Percentiles rank a stretch among this genome's conserved stretches.
Conservation (phyloP, 2,888 invertebrate genomes). For the Hypena proboscidalis region DNA sequence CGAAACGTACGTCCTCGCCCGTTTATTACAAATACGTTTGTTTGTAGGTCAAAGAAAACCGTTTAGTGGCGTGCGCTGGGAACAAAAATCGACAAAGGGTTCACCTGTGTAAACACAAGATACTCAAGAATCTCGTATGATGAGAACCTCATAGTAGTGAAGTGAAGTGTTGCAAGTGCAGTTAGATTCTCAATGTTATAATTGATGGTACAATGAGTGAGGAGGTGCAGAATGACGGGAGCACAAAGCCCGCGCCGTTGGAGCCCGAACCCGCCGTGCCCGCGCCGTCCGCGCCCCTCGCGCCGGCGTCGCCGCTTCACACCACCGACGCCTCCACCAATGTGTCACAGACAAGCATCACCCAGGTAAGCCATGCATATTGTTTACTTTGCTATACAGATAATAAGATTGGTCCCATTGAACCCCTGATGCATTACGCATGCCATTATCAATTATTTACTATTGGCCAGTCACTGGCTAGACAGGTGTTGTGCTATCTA, state of each 20-base stretch:
- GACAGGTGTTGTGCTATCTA: too few species aligned
- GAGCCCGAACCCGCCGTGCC: constrained; percentile 42
- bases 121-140: constrained; percentile 49
- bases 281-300: constrained; percentile 40
- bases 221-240: constrained; percentile 72
- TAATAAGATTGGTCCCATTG: not conserved
- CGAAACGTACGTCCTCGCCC: constrained; percentile 25
- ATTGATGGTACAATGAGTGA: constrained; percentile 77
- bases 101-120: constrained; percentile 56
- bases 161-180: constrained; percentile 40
- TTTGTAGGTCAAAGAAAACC: constrained; percentile 45
- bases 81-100: constrained; percentile 27
- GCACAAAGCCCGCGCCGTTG: constrained; percentile 57
- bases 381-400: not conserved
- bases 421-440: not conserved
- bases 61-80: constrained; percentile 17
- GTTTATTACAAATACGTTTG: constrained; percentile 23
- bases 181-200: constrained; percentile 55
- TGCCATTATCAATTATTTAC: not conserved
- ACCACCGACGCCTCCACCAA: constrained; percentile 57
- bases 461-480: too few species aligned
- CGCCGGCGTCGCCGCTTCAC: constrained; percentile 30
- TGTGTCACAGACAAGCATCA: constrained; percentile 60
- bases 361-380: constrained; percentile 49
- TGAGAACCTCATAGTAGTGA: constrained; percentile 65